Base-by-base conservation (phyloP, 1,140 invertebrate species). In the Spodoptera frugiperda region DNA sequence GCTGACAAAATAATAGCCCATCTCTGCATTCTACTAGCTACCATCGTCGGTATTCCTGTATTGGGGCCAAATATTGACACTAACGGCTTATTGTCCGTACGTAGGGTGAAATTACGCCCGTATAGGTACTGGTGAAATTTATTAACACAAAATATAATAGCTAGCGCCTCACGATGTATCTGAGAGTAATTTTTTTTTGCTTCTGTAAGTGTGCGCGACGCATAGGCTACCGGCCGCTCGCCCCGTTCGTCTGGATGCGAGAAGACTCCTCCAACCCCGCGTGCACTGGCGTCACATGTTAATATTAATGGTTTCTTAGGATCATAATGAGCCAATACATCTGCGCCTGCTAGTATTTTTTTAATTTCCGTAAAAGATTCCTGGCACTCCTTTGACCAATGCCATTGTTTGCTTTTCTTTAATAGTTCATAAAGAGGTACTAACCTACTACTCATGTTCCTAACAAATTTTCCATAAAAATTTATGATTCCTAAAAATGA, bases 101-200 rank as follows among this genome's bases (percentile, higher is more conserved):
- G 51, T 15, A 95, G 80, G 3, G 78, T 81, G 67, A 95, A 94
- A 30, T 85, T 76, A 6, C 86, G 76, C 9, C 91, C 94, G 77
- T 88, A 94, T 9, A 95, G 57, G 67, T 79, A 57, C 17, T 59
- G 54, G 17, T 67, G 51, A 33, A 76, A 67, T 57, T 72, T 79
- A 10, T 67, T 19, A 0, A 76, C 15, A 6, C 14, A 51, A 81
- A 83, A 95, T 5, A 95, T 86, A 19, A 95, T 89, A 3, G 90
- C 92, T 12, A 95, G 76, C 0, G 91, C 93, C 78, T 96, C 94
- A 73, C 91, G 94, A 55, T 95, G 91, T 11, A 95, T 92, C 77
- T 95, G 91, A 1, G 86, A 78, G 75, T 95, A 95, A 46, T 91
- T 88, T 46, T 77, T 73, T 70, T 95, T 91, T 2, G 87, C 80